These are phyloP conservation scores for Automeris io DNA, from an alignment of 2,888 invertebrate species.

Conservation along the genomic window DNA sequence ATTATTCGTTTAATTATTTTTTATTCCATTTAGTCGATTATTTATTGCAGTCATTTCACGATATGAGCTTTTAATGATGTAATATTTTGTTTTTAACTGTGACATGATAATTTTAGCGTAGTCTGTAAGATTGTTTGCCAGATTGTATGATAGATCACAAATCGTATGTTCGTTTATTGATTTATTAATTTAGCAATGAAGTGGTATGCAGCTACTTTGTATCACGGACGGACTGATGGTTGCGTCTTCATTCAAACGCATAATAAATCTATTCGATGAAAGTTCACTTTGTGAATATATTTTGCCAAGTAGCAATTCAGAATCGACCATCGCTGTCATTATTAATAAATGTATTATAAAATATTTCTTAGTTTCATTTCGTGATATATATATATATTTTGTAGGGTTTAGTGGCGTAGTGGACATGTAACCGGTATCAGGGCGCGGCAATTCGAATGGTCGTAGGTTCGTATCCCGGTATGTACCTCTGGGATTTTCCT, in stretches of 20 bases:
- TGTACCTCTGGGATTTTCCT: too few species aligned
- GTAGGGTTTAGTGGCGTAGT: too few species aligned
- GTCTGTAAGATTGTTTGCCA: conserved; percentile 56
- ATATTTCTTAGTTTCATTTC: conserved; percentile 39
- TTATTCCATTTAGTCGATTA: conserved; percentile 52
- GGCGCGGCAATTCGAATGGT: too few species aligned
- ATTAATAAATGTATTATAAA: conserved; percentile 76
- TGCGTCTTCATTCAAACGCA: conserved; percentile 59
- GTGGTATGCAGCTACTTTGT: conserved; percentile 65
- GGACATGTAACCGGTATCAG: too few species aligned
- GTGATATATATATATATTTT: conserved; percentile 2
- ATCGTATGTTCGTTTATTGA: conserved; percentile 56
- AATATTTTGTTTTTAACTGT: conserved; percentile 41
- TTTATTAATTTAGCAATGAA: conserved; percentile 52
- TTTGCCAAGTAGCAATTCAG: conserved; percentile 75
- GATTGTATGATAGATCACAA: conserved; percentile 59
- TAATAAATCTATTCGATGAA: conserved; percentile 72
- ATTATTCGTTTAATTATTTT: conserved; percentile 63
- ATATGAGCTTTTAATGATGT: conserved; percentile 61
- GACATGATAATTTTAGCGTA: conserved; percentile 51
- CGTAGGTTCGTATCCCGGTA: too few species aligned
- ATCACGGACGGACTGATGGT: conserved; percentile 52
- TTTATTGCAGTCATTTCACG: conserved; percentile 68
- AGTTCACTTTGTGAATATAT: conserved; percentile 73
- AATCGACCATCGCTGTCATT: conserved; percentile 76